Evolutionary conservation across 2,888 invertebrate genomes (phyloP), one percentile per base, ranked within the genome.

Genomic region (Ariolimax columbianus): DNA sequence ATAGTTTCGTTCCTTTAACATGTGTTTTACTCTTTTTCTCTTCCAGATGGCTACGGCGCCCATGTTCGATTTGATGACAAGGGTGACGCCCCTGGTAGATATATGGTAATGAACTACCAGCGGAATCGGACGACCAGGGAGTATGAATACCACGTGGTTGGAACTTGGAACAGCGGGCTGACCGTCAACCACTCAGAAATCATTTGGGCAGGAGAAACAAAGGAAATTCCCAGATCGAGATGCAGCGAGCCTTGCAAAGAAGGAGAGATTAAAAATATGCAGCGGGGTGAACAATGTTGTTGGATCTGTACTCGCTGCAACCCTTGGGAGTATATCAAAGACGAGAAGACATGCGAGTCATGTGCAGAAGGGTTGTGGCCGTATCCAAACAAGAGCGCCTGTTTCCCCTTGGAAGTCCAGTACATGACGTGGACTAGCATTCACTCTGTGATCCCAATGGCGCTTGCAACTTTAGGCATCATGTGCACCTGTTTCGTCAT

Each of bases 41-140:
- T 94, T 33, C 19, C 94, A 96, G 96, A 96, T 94, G 93, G 95
- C 75, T 96, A 96, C 81, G 96, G 96, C 79, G 96, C 96, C 89
- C 95, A 95, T 88, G 96, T 96, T 19, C 95, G 96, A 91, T 96
- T 95, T 89, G 94, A 94, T 89, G 88, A 91, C 33, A 90, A 91
- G 6, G 94, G 94, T 0, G 94, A 95, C 89, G 95, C 94, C 9
- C 92, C 94, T 3, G 95, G 95, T 0, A 92, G 94, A 82, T 95
- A 95, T 90, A 94, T 93, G 86, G 94, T 95, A 86, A 92, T 95
- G 90, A 95, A 95, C 89, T 95, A 94, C 89, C 93, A 94, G 75
- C 91, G 93, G 38, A 93, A 93, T 88, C 86, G 90, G 14, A 84
- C 85, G 0, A 90, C 92, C 0, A 78, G 91, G 3, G 87, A 90